Evolutionary conservation across 2,113 vertebrate genomes (phyloP).

Genomic region (Microtus montanus): DNA sequence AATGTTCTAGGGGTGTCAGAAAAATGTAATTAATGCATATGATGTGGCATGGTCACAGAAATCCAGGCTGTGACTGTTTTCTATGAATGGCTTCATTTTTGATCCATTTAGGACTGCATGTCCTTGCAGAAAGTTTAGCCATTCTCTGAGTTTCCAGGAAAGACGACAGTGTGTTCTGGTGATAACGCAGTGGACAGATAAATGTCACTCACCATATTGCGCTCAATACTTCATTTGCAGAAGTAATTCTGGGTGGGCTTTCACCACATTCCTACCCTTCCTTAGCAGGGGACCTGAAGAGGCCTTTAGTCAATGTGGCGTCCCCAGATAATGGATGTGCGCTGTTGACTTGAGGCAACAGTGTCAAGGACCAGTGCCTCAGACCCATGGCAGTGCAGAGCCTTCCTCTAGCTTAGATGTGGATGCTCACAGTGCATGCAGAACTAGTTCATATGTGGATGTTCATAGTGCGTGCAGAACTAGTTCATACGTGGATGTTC

Average conservation of each 20-base stretch:
- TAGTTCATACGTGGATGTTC: no score
- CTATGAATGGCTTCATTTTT: background rate
- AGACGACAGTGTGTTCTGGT: constrained; percentile 18
- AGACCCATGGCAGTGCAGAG: background rate
- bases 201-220: background rate
- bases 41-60: background rate
- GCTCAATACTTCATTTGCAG: background rate
- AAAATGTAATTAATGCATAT: background rate
- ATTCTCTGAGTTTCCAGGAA: constrained; percentile 39
- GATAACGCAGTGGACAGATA: background rate
- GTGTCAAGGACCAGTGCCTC: background rate
- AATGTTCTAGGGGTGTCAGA: background rate
- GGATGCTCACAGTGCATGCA: background rate
- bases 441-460: no score
- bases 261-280: background rate
- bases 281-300: background rate
- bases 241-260: constrained; percentile 15
- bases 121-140: constrained; percentile 21
- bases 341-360: background rate
- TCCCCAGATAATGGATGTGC: no score
- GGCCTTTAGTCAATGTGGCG: no score
- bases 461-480: background rate
- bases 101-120: background rate
- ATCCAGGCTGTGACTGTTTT: background rate
- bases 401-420: background rate